Percentiles rank a stretch among this genome's conserved stretches.
These are phyloP conservation scores for Montipora capitata DNA, from an alignment of 92 coral and sea anemone species.

Conservation along the genomic window DNA sequence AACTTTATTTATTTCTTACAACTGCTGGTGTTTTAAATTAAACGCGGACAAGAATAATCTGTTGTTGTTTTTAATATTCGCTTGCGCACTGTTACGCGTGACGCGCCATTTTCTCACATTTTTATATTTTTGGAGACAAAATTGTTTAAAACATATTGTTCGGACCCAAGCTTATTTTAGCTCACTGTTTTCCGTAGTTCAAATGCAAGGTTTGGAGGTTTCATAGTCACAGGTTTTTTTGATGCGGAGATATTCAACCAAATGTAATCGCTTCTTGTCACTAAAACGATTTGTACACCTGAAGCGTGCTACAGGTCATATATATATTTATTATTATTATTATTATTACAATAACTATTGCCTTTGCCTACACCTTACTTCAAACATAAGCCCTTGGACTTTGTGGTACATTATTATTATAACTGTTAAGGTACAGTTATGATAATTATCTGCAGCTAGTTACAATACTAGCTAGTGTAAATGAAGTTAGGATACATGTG, in stretches of 20 bases:
- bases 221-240: slow-evolving; percentile 15
- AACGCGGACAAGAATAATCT: slow-evolving; percentile 4
- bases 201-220: slow-evolving; percentile 10
- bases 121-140: slow-evolving; percentile 9
- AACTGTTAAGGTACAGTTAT: no score
- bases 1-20: slow-evolving; percentile 8
- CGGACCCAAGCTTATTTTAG: background rate
- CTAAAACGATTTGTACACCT: background rate
- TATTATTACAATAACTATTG: no score
- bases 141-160: background rate
- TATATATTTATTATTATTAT: no score
- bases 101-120: background rate
- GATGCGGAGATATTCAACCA: slow-evolving; percentile 22
- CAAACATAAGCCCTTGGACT: no score
- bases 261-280: background rate
- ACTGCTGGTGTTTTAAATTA: slow-evolving; percentile 23
- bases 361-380: no score
- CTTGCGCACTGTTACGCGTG: slow-evolving; percentile 4
- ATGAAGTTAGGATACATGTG: no score
- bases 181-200: background rate
- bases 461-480: no score
- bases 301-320: slow-evolving; percentile 23
- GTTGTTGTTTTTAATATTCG: slow-evolving; percentile 16
- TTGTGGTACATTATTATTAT: no score
- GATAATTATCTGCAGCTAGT: no score